These are phyloP conservation scores for Meda fulgida DNA, from an alignment of 2,797 vertebrate genomes.

Conservation along the genomic window DNA sequence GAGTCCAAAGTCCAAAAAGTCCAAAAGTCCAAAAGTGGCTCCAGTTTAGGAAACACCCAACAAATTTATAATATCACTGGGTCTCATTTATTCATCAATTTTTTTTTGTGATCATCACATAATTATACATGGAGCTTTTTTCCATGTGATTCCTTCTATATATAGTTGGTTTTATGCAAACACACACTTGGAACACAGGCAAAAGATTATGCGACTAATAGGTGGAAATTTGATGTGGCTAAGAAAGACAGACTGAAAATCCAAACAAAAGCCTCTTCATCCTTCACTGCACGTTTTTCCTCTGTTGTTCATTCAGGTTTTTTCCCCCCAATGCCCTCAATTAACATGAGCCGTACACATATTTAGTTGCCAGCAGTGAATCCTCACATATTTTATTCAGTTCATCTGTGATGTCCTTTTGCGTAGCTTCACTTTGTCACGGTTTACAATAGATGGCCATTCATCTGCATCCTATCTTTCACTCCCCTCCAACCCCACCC, in stretches of 20 bases:
- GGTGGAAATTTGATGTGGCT: constrained; percentile 29
- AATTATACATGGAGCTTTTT: constrained; percentile 18
- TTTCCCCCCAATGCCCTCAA: constrained; percentile 31
- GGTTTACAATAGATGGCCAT: constrained; percentile 52
- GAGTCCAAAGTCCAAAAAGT: not conserved
- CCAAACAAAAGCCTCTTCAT: constrained; percentile 49
- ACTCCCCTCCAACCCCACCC: constrained; percentile 71
- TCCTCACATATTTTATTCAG: constrained; percentile 33
- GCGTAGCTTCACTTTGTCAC: constrained; percentile 34
- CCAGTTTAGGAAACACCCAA: not conserved
- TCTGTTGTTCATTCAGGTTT: constrained; percentile 32
- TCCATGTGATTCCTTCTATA: constrained; percentile 26
- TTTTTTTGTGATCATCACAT: constrained; percentile 24
- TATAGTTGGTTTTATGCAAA: constrained; percentile 18
- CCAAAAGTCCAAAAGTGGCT: not conserved
- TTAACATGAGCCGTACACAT: constrained; percentile 43
- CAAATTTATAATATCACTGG: not conserved
- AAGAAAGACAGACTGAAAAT: constrained; percentile 43
- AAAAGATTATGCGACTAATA: constrained; percentile 38
- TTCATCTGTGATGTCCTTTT: constrained; percentile 43
- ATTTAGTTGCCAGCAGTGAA: constrained; percentile 43
- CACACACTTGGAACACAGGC: constrained; percentile 37
- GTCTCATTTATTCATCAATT: not conserved
- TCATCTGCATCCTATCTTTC: constrained; percentile 53
- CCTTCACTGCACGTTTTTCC: constrained; percentile 17